These are phyloP conservation scores for Cassiopea andromeda DNA, from an alignment of 30 jellyfish, hydroid and myxozoan species.

Conservation along the genomic window DNA sequence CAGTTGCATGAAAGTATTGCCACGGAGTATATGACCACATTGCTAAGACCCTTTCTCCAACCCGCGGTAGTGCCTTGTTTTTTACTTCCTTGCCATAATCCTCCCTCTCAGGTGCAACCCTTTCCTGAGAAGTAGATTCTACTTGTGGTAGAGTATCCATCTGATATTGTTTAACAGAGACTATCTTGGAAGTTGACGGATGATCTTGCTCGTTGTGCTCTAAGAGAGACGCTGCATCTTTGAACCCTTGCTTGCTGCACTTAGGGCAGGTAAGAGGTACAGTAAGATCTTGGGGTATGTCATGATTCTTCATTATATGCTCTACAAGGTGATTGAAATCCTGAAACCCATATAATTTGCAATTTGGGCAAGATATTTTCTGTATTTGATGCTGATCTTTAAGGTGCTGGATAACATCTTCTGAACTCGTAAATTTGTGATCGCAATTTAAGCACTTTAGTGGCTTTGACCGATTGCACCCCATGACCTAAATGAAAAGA, in stretches of 20 bases:
- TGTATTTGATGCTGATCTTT: conserved; percentile 3
- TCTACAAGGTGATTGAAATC: not conserved
- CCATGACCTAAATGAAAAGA: conserved; percentile 6
- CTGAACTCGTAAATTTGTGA: conserved; percentile 9
- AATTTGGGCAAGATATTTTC: conserved; percentile 11
- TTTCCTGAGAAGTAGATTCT: not conserved
- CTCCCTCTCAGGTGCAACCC: not conserved
- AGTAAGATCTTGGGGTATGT: not conserved
- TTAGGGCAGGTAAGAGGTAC: conserved; percentile 47
- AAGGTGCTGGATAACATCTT: conserved; percentile 44
- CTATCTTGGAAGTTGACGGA: not conserved
- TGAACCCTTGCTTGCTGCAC: conserved; percentile 45
- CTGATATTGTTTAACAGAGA: not conserved
- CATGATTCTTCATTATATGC: not conserved
- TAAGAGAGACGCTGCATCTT: conserved; percentile 39
- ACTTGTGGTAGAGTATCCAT: not conserved
- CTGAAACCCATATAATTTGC: not conserved
- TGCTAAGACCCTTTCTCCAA: conserved; percentile 79
- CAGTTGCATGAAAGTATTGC: conserved; percentile 89
- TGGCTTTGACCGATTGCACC: conserved; percentile 42
- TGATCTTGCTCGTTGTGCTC: conserved; percentile 37
- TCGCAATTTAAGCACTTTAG: conserved; percentile 46
- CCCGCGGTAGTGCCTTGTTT: conserved; percentile 48
- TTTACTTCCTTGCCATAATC: conserved; percentile 2
- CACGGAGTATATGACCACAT: conserved; percentile 84